Evolutionary conservation across 2,113 vertebrate genomes (phyloP).

Genomic region (Sander vitreus): DNA sequence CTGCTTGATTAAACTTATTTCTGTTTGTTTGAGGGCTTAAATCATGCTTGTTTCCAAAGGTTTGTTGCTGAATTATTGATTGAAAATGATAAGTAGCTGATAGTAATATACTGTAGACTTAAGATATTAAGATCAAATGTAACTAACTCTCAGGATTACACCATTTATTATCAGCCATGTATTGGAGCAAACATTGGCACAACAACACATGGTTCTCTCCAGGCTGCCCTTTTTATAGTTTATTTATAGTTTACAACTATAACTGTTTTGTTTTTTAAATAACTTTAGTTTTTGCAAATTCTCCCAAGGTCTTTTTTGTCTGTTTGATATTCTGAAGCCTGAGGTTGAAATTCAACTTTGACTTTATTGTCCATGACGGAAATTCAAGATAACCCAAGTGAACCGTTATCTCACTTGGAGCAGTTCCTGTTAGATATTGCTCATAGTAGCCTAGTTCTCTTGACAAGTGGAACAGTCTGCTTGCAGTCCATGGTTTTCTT

Average conservation of each 20-base stretch:
- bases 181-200: background rate
- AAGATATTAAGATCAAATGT: background rate
- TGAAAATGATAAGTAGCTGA: background rate
- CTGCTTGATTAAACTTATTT: too few relatives aligned
- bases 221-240: background rate
- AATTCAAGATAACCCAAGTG: conserved; percentile 41
- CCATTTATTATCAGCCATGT: background rate
- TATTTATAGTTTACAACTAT: background rate
- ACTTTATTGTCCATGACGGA: conserved; percentile 23
- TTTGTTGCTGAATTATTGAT: background rate
- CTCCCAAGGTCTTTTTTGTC: too few relatives aligned
- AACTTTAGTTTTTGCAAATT: background rate
- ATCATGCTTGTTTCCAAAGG: background rate
- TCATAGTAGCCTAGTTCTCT: background rate
- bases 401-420: conserved; percentile 30
- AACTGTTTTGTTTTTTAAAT: background rate
- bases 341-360: conserved; percentile 29
- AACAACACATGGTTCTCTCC: background rate
- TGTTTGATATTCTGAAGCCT: background rate
- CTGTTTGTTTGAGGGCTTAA: background rate
- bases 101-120: background rate
- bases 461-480: background rate
- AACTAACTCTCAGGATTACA: background rate
- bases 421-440: conserved; percentile 17
- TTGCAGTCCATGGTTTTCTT: conserved; percentile 65